Conservation (phyloP, 2,797 vertebrate species). For the Crotalus adamanteus region DNA sequence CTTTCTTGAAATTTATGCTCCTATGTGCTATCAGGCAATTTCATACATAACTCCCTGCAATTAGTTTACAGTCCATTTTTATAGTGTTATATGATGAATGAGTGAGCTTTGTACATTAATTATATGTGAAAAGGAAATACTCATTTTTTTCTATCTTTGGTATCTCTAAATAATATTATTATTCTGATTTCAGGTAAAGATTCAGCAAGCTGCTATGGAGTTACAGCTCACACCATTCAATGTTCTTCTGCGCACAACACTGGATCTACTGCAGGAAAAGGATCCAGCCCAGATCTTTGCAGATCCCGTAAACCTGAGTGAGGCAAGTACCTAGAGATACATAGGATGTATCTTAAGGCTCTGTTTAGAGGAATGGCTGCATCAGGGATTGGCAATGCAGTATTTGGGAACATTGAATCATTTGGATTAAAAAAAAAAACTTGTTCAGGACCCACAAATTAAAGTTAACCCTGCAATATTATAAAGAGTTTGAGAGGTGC, state of each 20-base stretch:
- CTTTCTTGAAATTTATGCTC: background rate
- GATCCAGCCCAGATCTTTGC: slow-evolving; percentile 91
- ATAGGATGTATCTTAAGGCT: slow-evolving; percentile 16
- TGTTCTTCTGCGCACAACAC: slow-evolving; percentile 86
- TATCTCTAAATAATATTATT: background rate
- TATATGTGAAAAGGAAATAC: background rate
- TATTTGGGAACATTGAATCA: background rate
- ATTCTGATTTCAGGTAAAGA: slow-evolving; percentile 78
- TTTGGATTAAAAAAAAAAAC: background rate
- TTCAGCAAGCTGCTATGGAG: slow-evolving; percentile 92
- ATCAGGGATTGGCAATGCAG: background rate
- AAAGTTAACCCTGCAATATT: background rate
- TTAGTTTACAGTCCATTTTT: background rate
- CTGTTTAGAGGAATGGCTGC: slow-evolving; percentile 4
- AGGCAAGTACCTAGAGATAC: slow-evolving; percentile 75
- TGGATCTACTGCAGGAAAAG: slow-evolving; percentile 95
- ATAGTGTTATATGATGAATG: background rate
- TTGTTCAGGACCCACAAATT: background rate
- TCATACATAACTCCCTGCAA: background rate
- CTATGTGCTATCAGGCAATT: background rate
- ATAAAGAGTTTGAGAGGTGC: background rate
- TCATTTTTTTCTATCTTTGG: fast-evolving
- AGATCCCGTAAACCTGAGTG: slow-evolving; percentile 88
- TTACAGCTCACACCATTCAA: slow-evolving; percentile 89
- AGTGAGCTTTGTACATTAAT: background rate